Evolutionary conservation across 2,888 invertebrate genomes (phyloP).

Genomic region (Loripinus fragilis): DNA sequence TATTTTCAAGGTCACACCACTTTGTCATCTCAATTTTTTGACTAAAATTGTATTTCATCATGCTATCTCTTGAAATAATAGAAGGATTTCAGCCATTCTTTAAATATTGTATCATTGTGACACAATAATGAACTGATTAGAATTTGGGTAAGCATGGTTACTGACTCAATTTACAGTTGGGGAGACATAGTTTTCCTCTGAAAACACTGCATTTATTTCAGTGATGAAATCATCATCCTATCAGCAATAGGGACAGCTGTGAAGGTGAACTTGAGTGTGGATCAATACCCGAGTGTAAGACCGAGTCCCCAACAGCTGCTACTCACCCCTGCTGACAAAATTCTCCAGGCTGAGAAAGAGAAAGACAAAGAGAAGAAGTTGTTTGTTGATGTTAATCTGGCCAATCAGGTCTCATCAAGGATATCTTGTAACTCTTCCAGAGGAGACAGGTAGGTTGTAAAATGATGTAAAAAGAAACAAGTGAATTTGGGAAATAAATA

Average conservation of each 20-base stretch:
- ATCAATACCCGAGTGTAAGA: slow-evolving; percentile 45
- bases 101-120: no score
- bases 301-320: slow-evolving; percentile 42
- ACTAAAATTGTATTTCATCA: no score
- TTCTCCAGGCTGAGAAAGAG: slow-evolving; percentile 53
- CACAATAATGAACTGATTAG: no score
- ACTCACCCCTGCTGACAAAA: slow-evolving; percentile 42
- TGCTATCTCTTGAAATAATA: no score
- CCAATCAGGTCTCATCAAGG: slow-evolving; percentile 76
- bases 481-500: no score
- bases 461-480: no score
- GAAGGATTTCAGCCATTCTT: no score
- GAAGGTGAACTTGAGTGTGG: slow-evolving; percentile 84
- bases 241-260: slow-evolving; percentile 98
- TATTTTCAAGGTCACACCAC: no score
- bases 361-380: slow-evolving; percentile 76
- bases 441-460: slow-evolving; percentile 46
- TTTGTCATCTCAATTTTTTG: no score
- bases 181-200: no score
- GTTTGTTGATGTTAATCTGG: slow-evolving; percentile 80
- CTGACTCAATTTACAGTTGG: no score
- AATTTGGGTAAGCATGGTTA: no score
- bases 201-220: slow-evolving; percentile 84
- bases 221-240: slow-evolving; percentile 97
- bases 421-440: slow-evolving; percentile 31